phyloP scores from a whole-genome alignment of 1,140 invertebrate genomes.

The Spodoptera frugiperda region DNA sequence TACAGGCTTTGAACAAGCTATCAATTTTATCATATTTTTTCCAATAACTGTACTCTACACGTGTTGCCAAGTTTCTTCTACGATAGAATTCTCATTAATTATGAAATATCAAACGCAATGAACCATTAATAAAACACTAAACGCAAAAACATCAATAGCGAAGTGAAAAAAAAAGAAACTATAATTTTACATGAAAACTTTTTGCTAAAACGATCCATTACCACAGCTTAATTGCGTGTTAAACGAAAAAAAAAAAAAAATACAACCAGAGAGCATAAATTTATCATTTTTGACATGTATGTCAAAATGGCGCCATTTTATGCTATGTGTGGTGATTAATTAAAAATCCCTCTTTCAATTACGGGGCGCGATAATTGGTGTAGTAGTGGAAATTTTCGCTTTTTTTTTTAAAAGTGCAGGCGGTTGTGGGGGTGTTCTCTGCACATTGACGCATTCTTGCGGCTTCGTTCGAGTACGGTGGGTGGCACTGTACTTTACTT shows the following conservation, averaged over 20 bases:
- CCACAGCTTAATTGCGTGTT: background rate
- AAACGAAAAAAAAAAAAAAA: constrained; percentile 27
- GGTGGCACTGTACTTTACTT: constrained; percentile 56
- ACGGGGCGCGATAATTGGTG: constrained; percentile 30
- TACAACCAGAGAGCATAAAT: background rate
- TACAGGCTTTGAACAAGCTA: no score
- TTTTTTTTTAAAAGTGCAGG: constrained; percentile 56
- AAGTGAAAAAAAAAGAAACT: background rate
- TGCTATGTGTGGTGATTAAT: constrained; percentile 36
- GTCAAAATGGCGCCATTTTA: constrained; percentile 25
- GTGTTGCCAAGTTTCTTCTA: no score
- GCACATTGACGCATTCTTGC: constrained; percentile 82
- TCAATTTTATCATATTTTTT: no score
- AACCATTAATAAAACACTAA: no score
- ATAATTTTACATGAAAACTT: constrained; percentile 9
- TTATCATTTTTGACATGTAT: constrained; percentile 35
- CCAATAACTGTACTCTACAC: no score
- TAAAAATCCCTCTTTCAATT: constrained; percentile 40
- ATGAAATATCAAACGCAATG: no score
- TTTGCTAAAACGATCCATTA: constrained; percentile 29
- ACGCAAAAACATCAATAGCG: background rate
- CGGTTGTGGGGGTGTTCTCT: constrained; percentile 70
- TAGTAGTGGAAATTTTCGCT: constrained; percentile 46
- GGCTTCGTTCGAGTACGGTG: constrained; percentile 70
- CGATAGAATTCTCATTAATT: no score